Base-by-base conservation (phyloP, 2,113 vertebrate genomes). In the Seriola aureovittata region DNA sequence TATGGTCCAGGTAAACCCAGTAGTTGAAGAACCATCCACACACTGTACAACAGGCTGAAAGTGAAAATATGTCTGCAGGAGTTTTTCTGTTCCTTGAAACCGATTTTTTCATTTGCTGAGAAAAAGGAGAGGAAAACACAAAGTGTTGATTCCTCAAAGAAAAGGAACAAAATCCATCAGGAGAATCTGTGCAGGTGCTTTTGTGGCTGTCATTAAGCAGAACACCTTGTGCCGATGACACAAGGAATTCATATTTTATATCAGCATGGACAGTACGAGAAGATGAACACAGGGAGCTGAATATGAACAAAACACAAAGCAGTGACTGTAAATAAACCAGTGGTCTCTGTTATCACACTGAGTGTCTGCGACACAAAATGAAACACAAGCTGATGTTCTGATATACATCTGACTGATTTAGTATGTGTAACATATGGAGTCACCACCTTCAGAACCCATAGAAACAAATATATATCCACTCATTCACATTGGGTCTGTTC, bases 401-500 rank as follows among this genome's bases (percentile, higher is more conserved):
- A n/a, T 23, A 72, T 21, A 6, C 9, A 69, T 38, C 11, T 34
- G 60, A 36, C 42, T 23, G 58, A 71, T 66, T 71, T 65, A 59
- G 13, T n/a, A 75, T 65, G n/a, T 58, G 44, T 17, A 32, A 44
- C 32, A 40, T 36, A 38, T n/a, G 12, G 44, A 44, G 23, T 25
- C 23, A 14, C 50, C 62, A 32, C 21, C 23, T 36, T n/a, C 29
- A 55, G 46, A 44, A 38, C 77, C 50, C 50, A 64, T 34, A 54
- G 8, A 29, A 64, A 80, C 69, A 71, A 57, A 59, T 36, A 17
- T 52, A 44, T 8, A 65, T 46, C 36, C 12, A 21, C 44, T 64
- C 63, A 52, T 63, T 46, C 69, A 63, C 12, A 60, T 8, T 9
- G 16, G 63, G 75, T 64, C 54, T 46, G 72, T 58, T 38, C 73